phyloP scores from a whole-genome alignment of 2,888 invertebrate genomes.

The Cistogaster globosa region DNA sequence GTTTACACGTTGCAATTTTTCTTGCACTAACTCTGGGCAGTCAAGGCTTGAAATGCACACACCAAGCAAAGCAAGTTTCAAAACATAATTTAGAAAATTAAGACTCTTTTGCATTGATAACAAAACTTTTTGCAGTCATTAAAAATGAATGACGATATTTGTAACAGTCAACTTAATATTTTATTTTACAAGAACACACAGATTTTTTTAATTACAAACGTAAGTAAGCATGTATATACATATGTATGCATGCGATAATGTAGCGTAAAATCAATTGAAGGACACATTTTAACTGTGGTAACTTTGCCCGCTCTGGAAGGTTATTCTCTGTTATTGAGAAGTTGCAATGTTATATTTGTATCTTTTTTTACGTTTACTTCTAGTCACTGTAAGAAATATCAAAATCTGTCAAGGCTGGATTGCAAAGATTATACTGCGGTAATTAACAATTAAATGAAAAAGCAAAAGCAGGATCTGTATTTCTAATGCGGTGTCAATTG shows the following conservation, averaged over 20 bases:
- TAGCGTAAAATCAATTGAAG: constrained; percentile 17
- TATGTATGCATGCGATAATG: not conserved
- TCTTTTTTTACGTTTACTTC: not conserved
- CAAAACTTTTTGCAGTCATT: not conserved
- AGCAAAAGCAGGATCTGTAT: too few relatives aligned
- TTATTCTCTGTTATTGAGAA: not conserved
- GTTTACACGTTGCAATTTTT: too few relatives aligned
- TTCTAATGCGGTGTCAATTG: too few relatives aligned
- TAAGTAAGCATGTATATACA: too few relatives aligned
- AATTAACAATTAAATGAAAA: too few relatives aligned
- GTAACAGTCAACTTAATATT: not conserved
- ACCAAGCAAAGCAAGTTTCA: too few relatives aligned
- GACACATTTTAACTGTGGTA: not conserved
- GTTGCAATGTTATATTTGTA: not conserved
- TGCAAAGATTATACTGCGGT: too few relatives aligned
- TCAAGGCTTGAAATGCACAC: too few relatives aligned
- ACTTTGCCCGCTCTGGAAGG: constrained; percentile 10
- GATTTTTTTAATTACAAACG: not conserved
- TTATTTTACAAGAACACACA: not conserved
- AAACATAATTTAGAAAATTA: too few relatives aligned
- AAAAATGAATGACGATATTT: not conserved
- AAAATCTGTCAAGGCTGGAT: too few relatives aligned
- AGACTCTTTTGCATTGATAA: not conserved
- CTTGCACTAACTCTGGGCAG: too few relatives aligned
- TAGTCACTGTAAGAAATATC: too few relatives aligned